phyloP scores from a whole-genome alignment of 2,797 vertebrate species.

The Cryptoprocta ferox region DNA sequence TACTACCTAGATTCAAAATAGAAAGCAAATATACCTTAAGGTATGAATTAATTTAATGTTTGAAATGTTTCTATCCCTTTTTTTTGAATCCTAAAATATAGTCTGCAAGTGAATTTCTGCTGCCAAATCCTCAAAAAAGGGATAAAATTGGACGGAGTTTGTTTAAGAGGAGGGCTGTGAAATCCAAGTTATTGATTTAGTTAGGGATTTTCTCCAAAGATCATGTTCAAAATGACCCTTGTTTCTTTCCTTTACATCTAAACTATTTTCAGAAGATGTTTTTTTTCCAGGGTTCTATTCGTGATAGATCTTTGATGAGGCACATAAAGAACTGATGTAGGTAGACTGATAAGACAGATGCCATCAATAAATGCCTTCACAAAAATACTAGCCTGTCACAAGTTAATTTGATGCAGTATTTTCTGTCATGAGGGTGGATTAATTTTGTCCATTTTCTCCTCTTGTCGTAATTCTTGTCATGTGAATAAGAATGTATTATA shows the following conservation, averaged over 20 bases:
- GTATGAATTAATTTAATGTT: not conserved
- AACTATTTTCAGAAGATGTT: conserved; percentile 57
- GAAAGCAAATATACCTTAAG: not conserved
- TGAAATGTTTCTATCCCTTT: not conserved
- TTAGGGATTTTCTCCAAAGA: conserved; percentile 43
- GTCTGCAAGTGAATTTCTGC: conserved; percentile 29
- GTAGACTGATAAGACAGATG: conserved; percentile 75
- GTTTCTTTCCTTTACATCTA: conserved; percentile 56
- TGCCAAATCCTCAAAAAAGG: not conserved
- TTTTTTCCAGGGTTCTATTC: conserved; percentile 10
- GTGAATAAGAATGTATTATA: conserved; percentile 78
- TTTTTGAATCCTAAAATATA: not conserved
- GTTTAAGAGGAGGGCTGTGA: not conserved
- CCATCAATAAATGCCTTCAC: conserved; percentile 78
- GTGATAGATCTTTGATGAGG: conserved; percentile 70
- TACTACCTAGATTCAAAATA: not conserved
- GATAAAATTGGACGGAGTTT: not conserved
- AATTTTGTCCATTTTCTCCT: conserved; percentile 80
- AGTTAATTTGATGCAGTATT: conserved; percentile 79
- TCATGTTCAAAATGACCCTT: conserved; percentile 23
- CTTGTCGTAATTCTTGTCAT: conserved; percentile 75
- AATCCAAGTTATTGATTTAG: conserved; percentile 49
- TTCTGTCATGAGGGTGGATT: conserved; percentile 76
- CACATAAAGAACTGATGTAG: conserved; percentile 75
- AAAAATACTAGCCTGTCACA: conserved; percentile 80